These are phyloP conservation scores for Leptobrachium leishanense DNA, from an alignment of 2,113 vertebrate genomes.

Conservation along the genomic window DNA sequence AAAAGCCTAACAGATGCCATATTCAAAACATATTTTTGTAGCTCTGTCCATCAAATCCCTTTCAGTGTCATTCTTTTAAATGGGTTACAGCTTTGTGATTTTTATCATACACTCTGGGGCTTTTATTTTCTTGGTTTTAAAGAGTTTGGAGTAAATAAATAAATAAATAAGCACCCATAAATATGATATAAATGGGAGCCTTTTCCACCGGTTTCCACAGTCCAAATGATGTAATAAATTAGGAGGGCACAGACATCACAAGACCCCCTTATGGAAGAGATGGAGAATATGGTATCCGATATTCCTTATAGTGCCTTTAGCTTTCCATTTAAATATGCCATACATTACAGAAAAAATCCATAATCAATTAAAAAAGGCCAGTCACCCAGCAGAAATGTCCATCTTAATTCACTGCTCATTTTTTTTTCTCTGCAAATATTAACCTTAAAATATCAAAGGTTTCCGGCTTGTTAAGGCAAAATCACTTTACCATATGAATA, in stretches of 20 bases:
- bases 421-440: conserved; percentile 49
- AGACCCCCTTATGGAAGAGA: conserved; percentile 27
- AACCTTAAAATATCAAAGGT: conserved; percentile 54
- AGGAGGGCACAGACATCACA: conserved; percentile 52
- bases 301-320: conserved; percentile 19
- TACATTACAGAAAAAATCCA: conserved; percentile 53
- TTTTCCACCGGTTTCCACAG: conserved; percentile 68
- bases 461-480: conserved; percentile 56
- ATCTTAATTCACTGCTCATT: conserved; percentile 51
- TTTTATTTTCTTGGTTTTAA: too few relatives aligned
- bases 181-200: conserved; percentile 69
- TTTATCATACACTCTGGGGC: conserved; percentile 9
- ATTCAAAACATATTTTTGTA: conserved; percentile 10
- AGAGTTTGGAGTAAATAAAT: neutral
- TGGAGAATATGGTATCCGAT: conserved; percentile 4
- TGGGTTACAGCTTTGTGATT: neutral
- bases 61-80: conserved; percentile 10
- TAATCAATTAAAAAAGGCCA: conserved; percentile 52
- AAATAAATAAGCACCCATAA: conserved; percentile 56
- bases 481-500: conserved; percentile 49
- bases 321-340: conserved; percentile 38
- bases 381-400: conserved; percentile 52
- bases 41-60: conserved; percentile 9
- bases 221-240: conserved; percentile 60
- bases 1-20: conserved; percentile 23